phyloP scores from a whole-genome alignment of 2,113 vertebrate species.

The Halcyon senegalensis region DNA sequence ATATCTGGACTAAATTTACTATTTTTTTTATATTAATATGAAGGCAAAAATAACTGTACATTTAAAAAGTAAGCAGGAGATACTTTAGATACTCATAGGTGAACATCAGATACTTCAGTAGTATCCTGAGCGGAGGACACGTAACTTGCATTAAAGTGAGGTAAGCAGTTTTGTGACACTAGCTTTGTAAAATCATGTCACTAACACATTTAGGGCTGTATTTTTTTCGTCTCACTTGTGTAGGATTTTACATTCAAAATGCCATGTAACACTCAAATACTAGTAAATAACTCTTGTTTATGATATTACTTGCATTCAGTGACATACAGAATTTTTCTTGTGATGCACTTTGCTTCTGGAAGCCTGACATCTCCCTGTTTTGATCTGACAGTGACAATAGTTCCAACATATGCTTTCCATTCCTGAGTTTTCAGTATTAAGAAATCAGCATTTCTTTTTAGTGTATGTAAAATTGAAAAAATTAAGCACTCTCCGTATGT shows the following conservation, averaged over 20 bases:
- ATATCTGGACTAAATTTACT: neutral
- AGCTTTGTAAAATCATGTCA: neutral
- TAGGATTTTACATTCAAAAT: neutral
- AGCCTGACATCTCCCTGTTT: neutral
- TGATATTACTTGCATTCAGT: neutral
- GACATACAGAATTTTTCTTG: neutral
- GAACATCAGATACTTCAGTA: neutral
- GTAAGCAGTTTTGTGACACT: neutral
- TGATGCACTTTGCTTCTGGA: neutral
- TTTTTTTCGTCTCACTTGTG: neutral
- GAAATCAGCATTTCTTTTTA: neutral
- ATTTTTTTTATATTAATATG: neutral
- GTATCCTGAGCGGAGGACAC: rapidly evolving
- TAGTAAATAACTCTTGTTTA: neutral
- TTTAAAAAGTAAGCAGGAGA: neutral
- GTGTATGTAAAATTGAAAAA: neutral
- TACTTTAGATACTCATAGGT: too few species aligned
- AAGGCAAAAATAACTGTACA: neutral
- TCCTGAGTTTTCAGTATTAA: neutral
- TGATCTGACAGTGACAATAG: neutral
- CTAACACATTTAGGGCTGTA: neutral
- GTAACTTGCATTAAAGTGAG: neutral
- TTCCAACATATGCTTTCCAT: neutral
- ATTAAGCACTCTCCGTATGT: neutral
- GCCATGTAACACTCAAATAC: neutral